phyloP scores from a whole-genome alignment of 1,140 invertebrate species.

The Colletes gigas region DNA sequence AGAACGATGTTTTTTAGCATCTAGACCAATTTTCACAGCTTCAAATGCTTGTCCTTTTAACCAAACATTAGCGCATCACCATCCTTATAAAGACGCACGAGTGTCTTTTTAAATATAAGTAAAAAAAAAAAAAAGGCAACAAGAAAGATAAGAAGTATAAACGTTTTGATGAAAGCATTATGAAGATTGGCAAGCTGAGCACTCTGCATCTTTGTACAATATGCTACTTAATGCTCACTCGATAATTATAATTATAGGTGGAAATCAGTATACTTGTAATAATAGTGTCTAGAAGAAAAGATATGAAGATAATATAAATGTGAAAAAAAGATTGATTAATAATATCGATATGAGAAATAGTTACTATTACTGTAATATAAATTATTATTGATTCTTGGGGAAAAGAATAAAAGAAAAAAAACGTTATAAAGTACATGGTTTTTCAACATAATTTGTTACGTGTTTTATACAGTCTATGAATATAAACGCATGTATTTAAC shows the following conservation, averaged over 20 bases:
- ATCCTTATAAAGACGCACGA: slow-evolving; percentile 18
- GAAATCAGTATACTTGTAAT: slow-evolving; percentile 74
- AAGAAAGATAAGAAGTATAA: slow-evolving; percentile 37
- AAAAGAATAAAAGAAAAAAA: slow-evolving; percentile 77
- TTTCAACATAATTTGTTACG: slow-evolving; percentile 55
- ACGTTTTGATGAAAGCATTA: slow-evolving; percentile 44
- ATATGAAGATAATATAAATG: slow-evolving; percentile 78
- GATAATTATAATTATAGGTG: slow-evolving; percentile 70
- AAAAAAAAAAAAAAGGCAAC: slow-evolving; percentile 45
- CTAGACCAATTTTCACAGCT: slow-evolving; percentile 56
- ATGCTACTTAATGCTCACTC: slow-evolving; percentile 75
- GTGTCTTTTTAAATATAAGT: slow-evolving; percentile 41
- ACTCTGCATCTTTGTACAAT: slow-evolving; percentile 73
- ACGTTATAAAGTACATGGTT: slow-evolving; percentile 63
- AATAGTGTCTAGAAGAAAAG: slow-evolving; percentile 71
- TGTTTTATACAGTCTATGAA: slow-evolving; percentile 49
- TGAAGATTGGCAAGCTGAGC: slow-evolving; percentile 55
- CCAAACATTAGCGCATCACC: slow-evolving; percentile 49
- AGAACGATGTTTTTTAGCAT: slow-evolving; percentile 52
- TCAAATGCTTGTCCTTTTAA: slow-evolving; percentile 53
- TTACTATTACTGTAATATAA: slow-evolving; percentile 80
- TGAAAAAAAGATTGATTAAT: slow-evolving; percentile 72
- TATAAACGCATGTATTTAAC: slow-evolving; percentile 36
- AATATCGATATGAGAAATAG: slow-evolving; percentile 74
- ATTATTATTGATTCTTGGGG: slow-evolving; percentile 79